These are phyloP conservation scores for Arizona elegans DNA, from an alignment of 2,113 vertebrate genomes.

Conservation along the genomic window DNA sequence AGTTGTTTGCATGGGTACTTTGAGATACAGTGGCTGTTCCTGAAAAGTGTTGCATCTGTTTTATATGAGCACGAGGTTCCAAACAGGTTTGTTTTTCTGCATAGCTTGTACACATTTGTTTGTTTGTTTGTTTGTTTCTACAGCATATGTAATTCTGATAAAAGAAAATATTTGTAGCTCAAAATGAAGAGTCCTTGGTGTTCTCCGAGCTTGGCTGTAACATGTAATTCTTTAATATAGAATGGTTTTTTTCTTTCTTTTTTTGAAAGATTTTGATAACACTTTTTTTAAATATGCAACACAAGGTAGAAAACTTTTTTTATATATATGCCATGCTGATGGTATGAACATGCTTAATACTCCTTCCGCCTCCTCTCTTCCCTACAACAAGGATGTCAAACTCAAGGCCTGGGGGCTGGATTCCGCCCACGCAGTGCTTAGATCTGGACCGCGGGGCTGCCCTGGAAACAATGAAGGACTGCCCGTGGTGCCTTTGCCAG, in stretches of 20 bases:
- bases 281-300: neutral
- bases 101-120: too few relatives aligned
- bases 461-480: too few relatives aligned
- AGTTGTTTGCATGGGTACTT: neutral
- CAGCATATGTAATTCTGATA: neutral
- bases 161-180: neutral
- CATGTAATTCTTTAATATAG: neutral
- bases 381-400: too few relatives aligned
- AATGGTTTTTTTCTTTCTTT: neutral
- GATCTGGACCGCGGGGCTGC: too few relatives aligned
- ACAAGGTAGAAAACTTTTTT: neutral
- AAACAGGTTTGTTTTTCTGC: neutral
- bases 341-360: neutral
- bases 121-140: neutral
- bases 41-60: neutral
- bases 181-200: neutral
- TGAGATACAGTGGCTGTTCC: neutral
- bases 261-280: neutral
- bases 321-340: neutral
- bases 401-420: too few relatives aligned
- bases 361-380: neutral
- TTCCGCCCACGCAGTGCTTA: too few relatives aligned
- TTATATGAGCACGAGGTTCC: neutral
- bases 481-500: too few relatives aligned
- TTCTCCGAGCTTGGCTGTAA: neutral